phyloP scores from a whole-genome alignment of 2,113 vertebrate genomes.

The Gymnocephalus cernua region DNA sequence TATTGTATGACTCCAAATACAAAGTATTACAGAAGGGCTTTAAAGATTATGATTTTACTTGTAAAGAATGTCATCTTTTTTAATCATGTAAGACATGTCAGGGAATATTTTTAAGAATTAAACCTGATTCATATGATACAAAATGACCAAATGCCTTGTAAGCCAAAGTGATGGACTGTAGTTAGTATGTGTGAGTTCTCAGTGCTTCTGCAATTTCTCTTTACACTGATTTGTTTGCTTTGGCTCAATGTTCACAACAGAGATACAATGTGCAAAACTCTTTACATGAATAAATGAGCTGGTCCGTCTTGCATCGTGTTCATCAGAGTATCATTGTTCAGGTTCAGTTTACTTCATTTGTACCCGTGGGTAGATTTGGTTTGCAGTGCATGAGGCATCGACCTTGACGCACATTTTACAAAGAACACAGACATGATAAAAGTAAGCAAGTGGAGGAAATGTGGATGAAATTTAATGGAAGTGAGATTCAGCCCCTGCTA shows the following conservation, averaged over 20 bases:
- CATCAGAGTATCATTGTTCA: not conserved
- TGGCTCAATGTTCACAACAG: not conserved
- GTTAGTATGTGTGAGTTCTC: not conserved
- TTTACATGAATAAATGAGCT: not conserved
- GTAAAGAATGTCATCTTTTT: slow-evolving; percentile 9
- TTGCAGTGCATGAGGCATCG: too few relatives aligned
- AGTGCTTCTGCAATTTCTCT: not conserved
- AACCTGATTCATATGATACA: not conserved
- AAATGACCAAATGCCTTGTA: slow-evolving; percentile 30
- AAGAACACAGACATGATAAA: too few relatives aligned
- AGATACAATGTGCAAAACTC: not conserved
- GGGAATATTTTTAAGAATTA: not conserved
- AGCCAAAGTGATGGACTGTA: slow-evolving; percentile 11
- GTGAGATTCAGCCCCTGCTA: too few relatives aligned
- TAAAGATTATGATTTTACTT: slow-evolving; percentile 9
- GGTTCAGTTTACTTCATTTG: too few relatives aligned
- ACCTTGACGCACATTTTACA: too few relatives aligned
- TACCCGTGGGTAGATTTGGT: too few relatives aligned
- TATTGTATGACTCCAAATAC: not conserved
- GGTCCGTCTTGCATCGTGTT: not conserved
- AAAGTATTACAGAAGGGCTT: not conserved
- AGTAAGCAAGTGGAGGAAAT: too few relatives aligned
- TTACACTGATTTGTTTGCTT: not conserved
- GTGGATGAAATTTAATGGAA: too few relatives aligned
- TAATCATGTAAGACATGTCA: slow-evolving; percentile 2